These are phyloP conservation scores for Diarsia brunnea DNA, from an alignment of 2,888 invertebrate species.

Conservation along the genomic window DNA sequence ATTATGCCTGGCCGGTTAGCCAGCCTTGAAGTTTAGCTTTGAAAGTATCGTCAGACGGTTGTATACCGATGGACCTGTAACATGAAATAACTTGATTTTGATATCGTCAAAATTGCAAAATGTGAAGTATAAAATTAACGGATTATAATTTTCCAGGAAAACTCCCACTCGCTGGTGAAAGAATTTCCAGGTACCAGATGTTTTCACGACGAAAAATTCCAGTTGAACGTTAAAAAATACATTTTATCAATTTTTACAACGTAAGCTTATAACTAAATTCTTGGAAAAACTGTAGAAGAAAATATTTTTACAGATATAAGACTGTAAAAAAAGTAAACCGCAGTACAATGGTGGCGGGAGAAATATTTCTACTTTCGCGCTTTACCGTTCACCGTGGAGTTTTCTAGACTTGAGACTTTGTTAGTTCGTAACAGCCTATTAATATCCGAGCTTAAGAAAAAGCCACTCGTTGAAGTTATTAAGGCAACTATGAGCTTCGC, in stretches of 20 bases:
- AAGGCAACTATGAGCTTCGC: conserved; percentile 27
- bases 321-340: conserved; percentile 40
- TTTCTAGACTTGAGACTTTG: conserved; percentile 61
- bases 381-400: conserved; percentile 34
- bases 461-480: conserved; percentile 48
- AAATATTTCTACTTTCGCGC: conserved; percentile 51
- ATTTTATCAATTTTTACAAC: conserved; percentile 10
- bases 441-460: conserved; percentile 61
- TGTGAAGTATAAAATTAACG: not conserved
- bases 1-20: no score
- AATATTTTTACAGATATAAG: conserved; percentile 25
- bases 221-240: conserved; percentile 2
- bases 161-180: not conserved
- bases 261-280: conserved; percentile 34
- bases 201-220: not conserved
- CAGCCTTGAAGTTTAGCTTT: no score
- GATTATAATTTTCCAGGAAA: conserved; percentile 8
- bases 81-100: not conserved
- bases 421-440: conserved; percentile 63
- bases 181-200: not conserved
- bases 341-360: conserved; percentile 33
- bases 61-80: no score
- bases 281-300: conserved; percentile 1
- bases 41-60: no score
- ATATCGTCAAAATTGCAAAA: not conserved